Evolutionary conservation across 2,113 vertebrate genomes (phyloP).

Genomic region (Oreotrochilus melanogaster): DNA sequence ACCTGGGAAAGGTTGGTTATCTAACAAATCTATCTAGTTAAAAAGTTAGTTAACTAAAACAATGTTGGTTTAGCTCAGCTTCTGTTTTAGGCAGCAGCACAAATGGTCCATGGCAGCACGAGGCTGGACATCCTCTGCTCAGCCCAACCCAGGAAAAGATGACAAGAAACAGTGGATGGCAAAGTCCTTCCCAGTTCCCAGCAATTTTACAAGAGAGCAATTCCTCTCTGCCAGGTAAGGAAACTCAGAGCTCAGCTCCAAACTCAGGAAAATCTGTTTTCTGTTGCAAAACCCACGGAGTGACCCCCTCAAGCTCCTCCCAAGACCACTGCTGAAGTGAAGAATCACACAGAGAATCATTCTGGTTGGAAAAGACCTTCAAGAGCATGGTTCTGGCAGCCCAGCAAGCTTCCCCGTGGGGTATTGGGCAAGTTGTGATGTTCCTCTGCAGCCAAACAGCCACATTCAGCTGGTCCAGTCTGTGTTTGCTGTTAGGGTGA

Average conservation of each 20-base stretch:
- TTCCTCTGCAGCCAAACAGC: not conserved
- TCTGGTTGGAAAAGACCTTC: too few species aligned
- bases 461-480: slow-evolving; percentile 9
- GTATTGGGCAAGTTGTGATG: not conserved
- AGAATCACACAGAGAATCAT: not conserved
- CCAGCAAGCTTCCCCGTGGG: not conserved
- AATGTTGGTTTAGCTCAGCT: not conserved
- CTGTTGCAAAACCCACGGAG: not conserved
- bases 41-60: too few species aligned
- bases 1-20: not conserved
- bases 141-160: not conserved
- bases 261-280: not conserved
- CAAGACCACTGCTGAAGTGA: not conserved
- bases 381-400: not conserved
- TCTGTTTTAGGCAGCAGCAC: not conserved
- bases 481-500: not conserved
- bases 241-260: not conserved
- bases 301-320: not conserved
- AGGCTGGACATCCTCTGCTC: not conserved
- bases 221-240: not conserved
- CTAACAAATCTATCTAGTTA: too few species aligned
- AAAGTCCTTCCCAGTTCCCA: not conserved
- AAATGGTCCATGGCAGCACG: not conserved
- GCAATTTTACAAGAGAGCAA: not conserved
- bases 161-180: not conserved